A percentile compares a stretch with the other conserved stretches of the same genome.
These are phyloP conservation scores for Nettapus auritus DNA, from an alignment of 2,113 vertebrate species.

Conservation along the genomic window DNA sequence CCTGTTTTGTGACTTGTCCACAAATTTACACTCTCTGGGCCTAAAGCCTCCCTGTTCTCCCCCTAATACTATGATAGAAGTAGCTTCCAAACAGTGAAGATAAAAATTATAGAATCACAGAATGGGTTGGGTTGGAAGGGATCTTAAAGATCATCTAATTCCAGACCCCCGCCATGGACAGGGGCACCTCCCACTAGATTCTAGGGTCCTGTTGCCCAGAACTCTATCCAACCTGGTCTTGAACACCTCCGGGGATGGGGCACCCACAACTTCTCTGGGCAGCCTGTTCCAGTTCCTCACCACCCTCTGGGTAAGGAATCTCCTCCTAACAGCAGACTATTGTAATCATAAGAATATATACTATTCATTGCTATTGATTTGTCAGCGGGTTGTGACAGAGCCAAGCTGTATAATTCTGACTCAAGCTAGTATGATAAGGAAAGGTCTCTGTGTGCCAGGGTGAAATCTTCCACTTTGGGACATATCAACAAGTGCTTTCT, in stretches of 20 bases:
- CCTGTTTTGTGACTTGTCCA: neutral
- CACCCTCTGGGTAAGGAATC: no score
- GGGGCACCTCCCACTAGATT: no score
- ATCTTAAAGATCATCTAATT: no score
- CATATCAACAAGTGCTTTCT: neutral
- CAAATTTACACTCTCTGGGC: neutral
- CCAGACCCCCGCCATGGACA: no score
- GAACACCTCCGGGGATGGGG: no score
- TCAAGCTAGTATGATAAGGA: neutral
- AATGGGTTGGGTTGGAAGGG: no score
- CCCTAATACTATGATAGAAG: fast-evolving
- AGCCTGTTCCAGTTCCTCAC: no score
- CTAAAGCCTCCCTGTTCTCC: neutral
- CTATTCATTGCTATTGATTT: neutral
- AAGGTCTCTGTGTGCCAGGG: neutral
- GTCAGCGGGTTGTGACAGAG: neutral
- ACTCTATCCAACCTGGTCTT: no score
- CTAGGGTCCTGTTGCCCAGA: no score
- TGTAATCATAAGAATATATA: no score
- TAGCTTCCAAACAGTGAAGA: fast-evolving
- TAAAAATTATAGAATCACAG: neutral
- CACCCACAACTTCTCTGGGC: no score
- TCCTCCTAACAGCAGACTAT: no score
- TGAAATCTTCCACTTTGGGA: neutral
- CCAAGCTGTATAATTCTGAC: neutral